Base-by-base conservation (phyloP, 1,140 invertebrate genomes). In the Drosophila trapezifrons region DNA sequence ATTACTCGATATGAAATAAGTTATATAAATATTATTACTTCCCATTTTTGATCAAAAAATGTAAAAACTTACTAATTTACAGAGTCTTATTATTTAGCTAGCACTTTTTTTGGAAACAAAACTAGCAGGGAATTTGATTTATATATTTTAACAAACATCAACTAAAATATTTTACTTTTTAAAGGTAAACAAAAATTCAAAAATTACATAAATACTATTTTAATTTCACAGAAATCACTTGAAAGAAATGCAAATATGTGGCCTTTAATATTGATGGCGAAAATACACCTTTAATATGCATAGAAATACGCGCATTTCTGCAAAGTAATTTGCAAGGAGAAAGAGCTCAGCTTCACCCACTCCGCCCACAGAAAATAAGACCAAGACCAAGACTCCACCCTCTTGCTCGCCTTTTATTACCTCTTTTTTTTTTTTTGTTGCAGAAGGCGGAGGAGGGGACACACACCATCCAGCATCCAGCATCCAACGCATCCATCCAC, bases 401-500 rank as follows among this genome's bases (percentile, higher is more conserved):
- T 20, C 17, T 49, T 18, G 13, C 25, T 58, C 13, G 40, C 25
- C 10, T 8, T 27, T 46, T 46, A 58, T 20, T 13, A 32, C 18
- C 9, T 27, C 13, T 18, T 7, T 18, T 18, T 15, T 35, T 27
- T 18, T 18, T 7, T 18, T 18, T 15, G 32, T 35, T 20, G 17
- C 49, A 15, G 17, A 25, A 51, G 49, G 32, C 35, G 59, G 52
- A 17, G 25, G 27, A 29, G 54, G 32, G 22, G 4, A 22, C 9
- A 18, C 18, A 42, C 20, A 56, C 38, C 54, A 40, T 25, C 37
- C 29, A 32, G 29, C n/a, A 32, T 32, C 29, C 29, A 32, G 29
- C 57, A 20, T 37, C 47, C 66, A 71, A 47, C 65, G 49, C 67
- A 70, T 57, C 40, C 62, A 38, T 15, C 54, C 17, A 18, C 5